Conservation (phyloP, 2,888 invertebrate genomes). For the Phalangium opilio region DNA sequence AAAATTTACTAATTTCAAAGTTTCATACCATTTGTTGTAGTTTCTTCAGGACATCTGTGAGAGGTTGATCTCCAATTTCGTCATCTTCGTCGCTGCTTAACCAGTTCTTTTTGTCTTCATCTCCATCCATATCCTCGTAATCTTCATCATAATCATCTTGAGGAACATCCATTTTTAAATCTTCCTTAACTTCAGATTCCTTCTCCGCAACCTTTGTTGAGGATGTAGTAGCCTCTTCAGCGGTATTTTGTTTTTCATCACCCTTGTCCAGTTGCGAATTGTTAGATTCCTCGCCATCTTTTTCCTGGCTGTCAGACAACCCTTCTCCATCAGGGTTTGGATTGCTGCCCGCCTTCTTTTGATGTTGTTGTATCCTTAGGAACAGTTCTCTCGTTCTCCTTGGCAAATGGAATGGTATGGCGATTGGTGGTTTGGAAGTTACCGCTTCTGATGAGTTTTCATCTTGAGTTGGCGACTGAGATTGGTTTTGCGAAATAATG, state of each 20-base stretch:
- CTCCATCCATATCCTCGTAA: constrained; percentile 24
- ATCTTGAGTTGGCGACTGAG: no score
- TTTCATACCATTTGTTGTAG: constrained; percentile 9
- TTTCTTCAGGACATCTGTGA: constrained; percentile 21
- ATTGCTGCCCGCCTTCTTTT: constrained; percentile 35
- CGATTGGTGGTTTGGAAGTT: neutral
- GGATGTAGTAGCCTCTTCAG: constrained; percentile 21
- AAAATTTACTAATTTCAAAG: neutral
- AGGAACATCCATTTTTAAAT: constrained; percentile 1
- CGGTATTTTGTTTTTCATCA: constrained; percentile 22
- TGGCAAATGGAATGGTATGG: constrained; percentile 41
- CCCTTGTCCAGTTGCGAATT: constrained; percentile 3
- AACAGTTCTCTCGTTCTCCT: constrained; percentile 49
- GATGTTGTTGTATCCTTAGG: constrained; percentile 48
- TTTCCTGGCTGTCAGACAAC: constrained; percentile 13
- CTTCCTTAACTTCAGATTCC: constrained; percentile 5
- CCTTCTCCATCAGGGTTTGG: neutral
- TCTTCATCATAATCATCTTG: constrained; percentile 13
- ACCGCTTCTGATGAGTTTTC: no score
- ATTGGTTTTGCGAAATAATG: no score
- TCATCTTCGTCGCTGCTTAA: constrained; percentile 56
- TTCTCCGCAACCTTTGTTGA: neutral
- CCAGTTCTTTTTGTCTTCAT: constrained; percentile 29
- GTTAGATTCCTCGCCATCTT: constrained; percentile 24
- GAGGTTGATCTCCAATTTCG: constrained; percentile 18